Conservation (phyloP, 2,113 vertebrate genomes). For the Tetrao urogallus region DNA sequence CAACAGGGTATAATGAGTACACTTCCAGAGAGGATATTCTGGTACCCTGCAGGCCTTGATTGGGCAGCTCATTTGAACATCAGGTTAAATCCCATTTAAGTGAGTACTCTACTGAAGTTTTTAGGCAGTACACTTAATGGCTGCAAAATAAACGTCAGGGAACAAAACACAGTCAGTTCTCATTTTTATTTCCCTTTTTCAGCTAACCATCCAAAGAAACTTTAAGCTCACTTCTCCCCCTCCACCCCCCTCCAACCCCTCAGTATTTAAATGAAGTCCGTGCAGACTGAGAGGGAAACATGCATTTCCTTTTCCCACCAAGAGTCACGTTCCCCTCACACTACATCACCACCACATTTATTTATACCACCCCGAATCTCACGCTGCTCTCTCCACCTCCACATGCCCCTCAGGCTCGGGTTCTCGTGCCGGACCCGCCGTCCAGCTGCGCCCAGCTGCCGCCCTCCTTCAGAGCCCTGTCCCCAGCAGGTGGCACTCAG, state of each 20-base stretch:
- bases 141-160: neutral
- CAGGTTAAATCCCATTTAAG: conserved; percentile 48
- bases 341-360: neutral
- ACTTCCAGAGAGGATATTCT: conserved; percentile 34
- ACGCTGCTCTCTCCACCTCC: fast-evolving
- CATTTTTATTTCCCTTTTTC: neutral
- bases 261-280: neutral
- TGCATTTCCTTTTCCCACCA: fast-evolving
- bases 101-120: neutral
- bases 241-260: fast-evolving
- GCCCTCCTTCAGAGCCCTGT: too few relatives aligned
- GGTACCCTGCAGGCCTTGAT: conserved; percentile 8
- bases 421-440: fast-evolving
- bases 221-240: too few relatives aligned
- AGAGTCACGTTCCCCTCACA: fast-evolving
- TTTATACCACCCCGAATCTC: too few relatives aligned
- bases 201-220: neutral
- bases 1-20: conserved; percentile 4
- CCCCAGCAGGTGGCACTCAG: conserved; percentile 78
- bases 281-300: fast-evolving
- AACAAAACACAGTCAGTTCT: neutral
- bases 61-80: conserved; percentile 46
- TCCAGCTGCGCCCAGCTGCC: neutral
- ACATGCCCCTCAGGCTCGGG: fast-evolving
- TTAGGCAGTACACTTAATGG: neutral